These are phyloP conservation scores for Erpobdella octoculata DNA, from an alignment of 2,888 invertebrate species.

Conservation along the genomic window DNA sequence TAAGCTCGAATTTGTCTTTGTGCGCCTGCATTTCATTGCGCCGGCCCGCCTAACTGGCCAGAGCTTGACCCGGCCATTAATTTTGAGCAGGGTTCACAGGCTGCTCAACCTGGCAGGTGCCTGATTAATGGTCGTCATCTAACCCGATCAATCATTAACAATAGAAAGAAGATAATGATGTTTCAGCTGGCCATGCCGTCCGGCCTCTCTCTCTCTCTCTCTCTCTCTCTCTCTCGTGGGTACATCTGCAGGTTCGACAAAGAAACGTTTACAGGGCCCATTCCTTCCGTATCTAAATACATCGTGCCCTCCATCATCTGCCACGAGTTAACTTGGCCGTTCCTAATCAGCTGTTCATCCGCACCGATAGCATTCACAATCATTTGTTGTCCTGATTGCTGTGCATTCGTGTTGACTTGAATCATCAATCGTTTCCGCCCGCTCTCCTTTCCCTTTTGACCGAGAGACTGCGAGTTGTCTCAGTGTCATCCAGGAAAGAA, in stretches of 20 bases:
- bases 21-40: conserved; percentile 7
- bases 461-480: background rate
- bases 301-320: background rate
- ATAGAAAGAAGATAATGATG: conserved; percentile 13
- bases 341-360: background rate
- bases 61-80: conserved; percentile 9
- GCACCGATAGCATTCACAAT: conserved; percentile 2
- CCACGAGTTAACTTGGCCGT: conserved; percentile 2
- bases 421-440: background rate
- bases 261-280: background rate
- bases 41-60: conserved; percentile 3
- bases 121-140: conserved; percentile 8
- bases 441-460: background rate
- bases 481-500: background rate
- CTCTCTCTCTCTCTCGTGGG: background rate
- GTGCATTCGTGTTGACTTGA: background rate
- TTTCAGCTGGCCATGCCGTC: background rate
- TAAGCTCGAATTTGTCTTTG: conserved; percentile 3
- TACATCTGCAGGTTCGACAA: background rate
- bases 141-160: conserved; percentile 9
- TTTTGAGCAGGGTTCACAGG: conserved; percentile 10
- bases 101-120: conserved; percentile 6
- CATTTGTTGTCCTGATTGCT: conserved; percentile 4
- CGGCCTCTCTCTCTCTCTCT: background rate
- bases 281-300: background rate